These are phyloP conservation scores for Melopsittacus undulatus DNA, from an alignment of 2,797 vertebrate genomes.

Conservation along the genomic window DNA sequence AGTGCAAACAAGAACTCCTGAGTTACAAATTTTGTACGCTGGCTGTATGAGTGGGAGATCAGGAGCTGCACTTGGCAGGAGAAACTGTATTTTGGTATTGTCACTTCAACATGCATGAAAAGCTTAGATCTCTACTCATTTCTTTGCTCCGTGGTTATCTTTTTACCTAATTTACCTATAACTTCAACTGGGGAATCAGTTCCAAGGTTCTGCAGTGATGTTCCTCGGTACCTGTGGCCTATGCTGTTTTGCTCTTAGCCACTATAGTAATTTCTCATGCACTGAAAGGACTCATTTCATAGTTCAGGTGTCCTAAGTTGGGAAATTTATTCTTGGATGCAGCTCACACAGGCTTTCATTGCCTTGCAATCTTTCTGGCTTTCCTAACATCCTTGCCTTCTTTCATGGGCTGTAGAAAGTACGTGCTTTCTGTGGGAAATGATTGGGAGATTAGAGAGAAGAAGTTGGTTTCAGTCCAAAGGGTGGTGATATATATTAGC, in stretches of 20 bases:
- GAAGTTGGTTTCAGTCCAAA: conserved; percentile 38
- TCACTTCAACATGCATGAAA: background rate
- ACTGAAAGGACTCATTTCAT: background rate
- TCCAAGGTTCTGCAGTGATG: background rate
- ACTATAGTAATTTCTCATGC: background rate
- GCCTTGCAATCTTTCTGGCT: background rate
- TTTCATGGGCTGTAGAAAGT: background rate
- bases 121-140: background rate
- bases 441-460: conserved; percentile 38
- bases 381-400: background rate
- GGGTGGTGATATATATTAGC: conserved; percentile 48
- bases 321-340: background rate
- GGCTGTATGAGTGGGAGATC: background rate
- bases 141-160: background rate
- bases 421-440: conserved; percentile 8
- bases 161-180: background rate
- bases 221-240: background rate
- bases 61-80: background rate
- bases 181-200: background rate
- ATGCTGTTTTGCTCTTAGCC: background rate
- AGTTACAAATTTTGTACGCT: background rate
- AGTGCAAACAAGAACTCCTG: background rate
- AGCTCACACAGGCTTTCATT: background rate
- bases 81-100: background rate
- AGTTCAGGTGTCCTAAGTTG: background rate